Conservation (phyloP, 2,113 vertebrate species). For the Stercorarius parasiticus region DNA sequence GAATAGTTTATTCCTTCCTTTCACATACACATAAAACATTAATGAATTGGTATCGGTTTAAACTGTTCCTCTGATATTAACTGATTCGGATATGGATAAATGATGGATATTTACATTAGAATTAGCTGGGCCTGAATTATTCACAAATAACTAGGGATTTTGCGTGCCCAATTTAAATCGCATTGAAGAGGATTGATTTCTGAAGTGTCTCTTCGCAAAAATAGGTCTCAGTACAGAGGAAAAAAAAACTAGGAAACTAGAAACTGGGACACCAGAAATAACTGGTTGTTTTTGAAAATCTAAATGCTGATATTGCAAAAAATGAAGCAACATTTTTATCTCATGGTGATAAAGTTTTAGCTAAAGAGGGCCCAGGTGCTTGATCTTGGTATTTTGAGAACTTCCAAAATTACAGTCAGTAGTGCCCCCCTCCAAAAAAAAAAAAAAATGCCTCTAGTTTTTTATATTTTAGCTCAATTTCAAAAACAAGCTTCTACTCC, state of each 20-base stretch:
- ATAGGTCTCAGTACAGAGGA: background rate
- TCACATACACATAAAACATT: background rate
- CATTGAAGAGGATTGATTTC: conserved; percentile 46
- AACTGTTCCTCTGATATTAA: background rate
- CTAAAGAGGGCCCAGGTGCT: background rate
- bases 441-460: background rate
- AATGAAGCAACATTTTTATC: background rate
- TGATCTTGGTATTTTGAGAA: background rate
- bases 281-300: background rate
- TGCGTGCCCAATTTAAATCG: background rate
- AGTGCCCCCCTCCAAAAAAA: fast-evolving
- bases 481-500: conserved; percentile 3
- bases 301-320: background rate
- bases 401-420: background rate
- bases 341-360: background rate
- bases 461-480: background rate
- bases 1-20: background rate
- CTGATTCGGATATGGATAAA: background rate
- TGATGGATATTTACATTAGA: background rate
- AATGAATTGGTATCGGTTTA: background rate
- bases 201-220: conserved; percentile 25
- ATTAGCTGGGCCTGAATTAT: background rate
- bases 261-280: conserved; percentile 41
- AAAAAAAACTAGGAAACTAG: background rate
- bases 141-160: background rate